phyloP scores from a whole-genome alignment of 2,797 vertebrate genomes.

The Halcyon badia region DNA sequence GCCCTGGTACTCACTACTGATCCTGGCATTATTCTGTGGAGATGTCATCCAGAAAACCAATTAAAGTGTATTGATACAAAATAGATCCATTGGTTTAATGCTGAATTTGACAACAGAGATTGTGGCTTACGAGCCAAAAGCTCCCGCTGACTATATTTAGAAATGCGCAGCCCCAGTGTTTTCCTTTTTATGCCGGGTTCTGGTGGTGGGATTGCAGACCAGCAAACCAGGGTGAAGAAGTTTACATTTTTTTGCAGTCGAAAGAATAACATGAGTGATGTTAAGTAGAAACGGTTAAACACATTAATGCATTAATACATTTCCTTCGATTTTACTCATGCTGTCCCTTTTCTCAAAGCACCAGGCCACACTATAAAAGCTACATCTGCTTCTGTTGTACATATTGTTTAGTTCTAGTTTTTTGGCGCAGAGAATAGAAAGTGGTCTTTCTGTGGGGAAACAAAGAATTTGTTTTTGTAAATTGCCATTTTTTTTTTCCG shows the following conservation, averaged over 20 bases:
- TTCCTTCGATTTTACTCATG: not conserved
- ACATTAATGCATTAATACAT: conserved; percentile 22
- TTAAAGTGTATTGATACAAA: not conserved
- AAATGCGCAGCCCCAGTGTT: not conserved
- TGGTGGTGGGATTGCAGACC: not conserved
- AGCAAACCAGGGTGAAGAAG: not conserved
- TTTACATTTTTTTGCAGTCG: not conserved
- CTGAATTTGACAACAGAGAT: not conserved
- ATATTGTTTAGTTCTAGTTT: conserved; percentile 54
- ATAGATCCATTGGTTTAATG: not conserved
- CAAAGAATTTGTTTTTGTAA: conserved; percentile 73
- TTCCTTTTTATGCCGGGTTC: not conserved
- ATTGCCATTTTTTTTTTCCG: conserved; percentile 22
- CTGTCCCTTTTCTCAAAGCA: conserved; percentile 21
- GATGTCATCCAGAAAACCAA: conserved; percentile 48
- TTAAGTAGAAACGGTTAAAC: conserved; percentile 42
- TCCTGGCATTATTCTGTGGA: not conserved
- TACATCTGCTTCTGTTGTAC: conserved; percentile 70
- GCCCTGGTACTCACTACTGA: not conserved
- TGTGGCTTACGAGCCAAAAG: not conserved
- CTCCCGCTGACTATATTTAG: not conserved
- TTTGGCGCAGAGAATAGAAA: conserved; percentile 63
- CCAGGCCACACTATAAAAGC: conserved; percentile 50
- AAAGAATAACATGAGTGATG: not conserved
- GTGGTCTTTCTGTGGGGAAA: conserved; percentile 68